These are phyloP conservation scores for Gobio gobio DNA, from an alignment of 2,113 vertebrate species.

Conservation along the genomic window DNA sequence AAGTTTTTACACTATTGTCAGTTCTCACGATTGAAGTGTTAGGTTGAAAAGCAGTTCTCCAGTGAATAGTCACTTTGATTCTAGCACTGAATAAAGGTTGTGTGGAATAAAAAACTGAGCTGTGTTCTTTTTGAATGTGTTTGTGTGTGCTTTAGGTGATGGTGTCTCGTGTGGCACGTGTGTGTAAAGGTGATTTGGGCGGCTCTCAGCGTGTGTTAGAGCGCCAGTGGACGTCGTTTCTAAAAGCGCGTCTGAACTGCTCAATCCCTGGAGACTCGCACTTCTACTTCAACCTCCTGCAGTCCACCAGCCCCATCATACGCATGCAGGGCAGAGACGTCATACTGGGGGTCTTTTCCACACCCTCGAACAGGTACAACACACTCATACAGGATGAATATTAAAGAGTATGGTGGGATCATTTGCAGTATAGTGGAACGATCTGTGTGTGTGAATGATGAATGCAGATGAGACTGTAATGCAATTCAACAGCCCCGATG, in stretches of 20 bases:
- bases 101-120: not conserved
- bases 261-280: conserved; percentile 94
- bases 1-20: not conserved
- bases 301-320: conserved; percentile 88
- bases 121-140: conserved; percentile 33
- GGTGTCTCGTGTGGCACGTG: conserved; percentile 92
- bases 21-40: not conserved
- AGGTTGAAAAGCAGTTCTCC: not conserved
- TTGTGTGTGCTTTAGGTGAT: conserved; percentile 80
- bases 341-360: conserved; percentile 93
- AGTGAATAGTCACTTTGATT: conserved; percentile 1
- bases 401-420: not conserved
- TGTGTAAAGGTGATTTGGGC: conserved; percentile 93
- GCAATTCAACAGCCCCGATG: conserved; percentile 17
- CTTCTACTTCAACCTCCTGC: conserved; percentile 98
- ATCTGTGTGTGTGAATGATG: conserved; percentile 32
- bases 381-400: not conserved
- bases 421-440: not conserved
- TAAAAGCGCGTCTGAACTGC: conserved; percentile 97
- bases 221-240: conserved; percentile 97
- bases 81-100: not conserved
- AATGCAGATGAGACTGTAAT: conserved; percentile 32
- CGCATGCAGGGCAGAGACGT: conserved; percentile 87
- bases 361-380: conserved; percentile 89
- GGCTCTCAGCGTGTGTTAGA: conserved; percentile 94